Percentiles rank a stretch among this genome's conserved stretches.
Conservation (phyloP, 2,888 invertebrate species). For the Thymelicus acteon region DNA sequence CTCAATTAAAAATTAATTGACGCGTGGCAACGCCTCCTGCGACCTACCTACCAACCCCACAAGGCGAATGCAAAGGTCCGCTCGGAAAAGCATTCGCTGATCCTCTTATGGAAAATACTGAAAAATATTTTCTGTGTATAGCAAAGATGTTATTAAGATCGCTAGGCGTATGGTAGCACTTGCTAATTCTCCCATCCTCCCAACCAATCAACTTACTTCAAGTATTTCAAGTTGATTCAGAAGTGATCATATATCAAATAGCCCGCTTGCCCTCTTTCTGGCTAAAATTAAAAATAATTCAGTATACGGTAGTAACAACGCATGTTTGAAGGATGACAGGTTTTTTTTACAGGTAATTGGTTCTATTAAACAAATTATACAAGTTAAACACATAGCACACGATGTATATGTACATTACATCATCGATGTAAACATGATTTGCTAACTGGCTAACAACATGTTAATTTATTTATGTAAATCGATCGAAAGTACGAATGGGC, state of each 20-base stretch:
- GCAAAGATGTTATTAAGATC: no score
- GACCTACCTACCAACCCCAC: background rate
- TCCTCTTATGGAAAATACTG: constrained; percentile 10
- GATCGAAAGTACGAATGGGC: constrained; percentile 20
- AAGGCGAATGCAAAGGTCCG: no score
- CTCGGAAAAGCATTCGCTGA: constrained; percentile 21
- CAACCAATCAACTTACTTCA: no score
- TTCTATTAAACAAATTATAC: background rate
- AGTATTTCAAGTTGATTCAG: no score
- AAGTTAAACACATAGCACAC: background rate
- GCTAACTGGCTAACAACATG: background rate
- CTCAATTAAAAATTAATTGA: constrained; percentile 10
- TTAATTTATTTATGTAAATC: constrained; percentile 24
- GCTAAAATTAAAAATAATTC: no score
- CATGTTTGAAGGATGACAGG: no score
- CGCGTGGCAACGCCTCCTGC: constrained; percentile 3
- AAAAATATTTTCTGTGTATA: background rate
- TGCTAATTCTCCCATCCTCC: no score
- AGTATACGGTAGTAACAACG: no score
- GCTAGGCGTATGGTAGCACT: no score
- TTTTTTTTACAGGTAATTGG: no score
- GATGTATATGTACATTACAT: background rate
- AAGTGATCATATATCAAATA: no score
- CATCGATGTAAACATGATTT: background rate
- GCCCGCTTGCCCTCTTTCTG: no score